Evolutionary conservation across 1,140 invertebrate species (phyloP).

Genomic region (Ceratoteleas bidentatus): DNA sequence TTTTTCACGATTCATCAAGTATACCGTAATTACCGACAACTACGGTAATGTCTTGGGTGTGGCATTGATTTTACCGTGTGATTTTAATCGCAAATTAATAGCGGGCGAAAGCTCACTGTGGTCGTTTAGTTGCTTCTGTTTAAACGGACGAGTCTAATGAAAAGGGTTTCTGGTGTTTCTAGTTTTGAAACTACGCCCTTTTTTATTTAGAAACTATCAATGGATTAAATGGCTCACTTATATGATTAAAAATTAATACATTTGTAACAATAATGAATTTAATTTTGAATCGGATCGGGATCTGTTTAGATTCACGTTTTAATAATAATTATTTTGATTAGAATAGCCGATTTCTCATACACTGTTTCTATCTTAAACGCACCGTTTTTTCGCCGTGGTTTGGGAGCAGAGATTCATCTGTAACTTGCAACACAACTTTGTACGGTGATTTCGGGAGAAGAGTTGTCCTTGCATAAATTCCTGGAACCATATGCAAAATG

Average conservation of each 20-base stretch:
- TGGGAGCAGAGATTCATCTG: conserved; percentile 73
- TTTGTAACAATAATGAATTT: not conserved
- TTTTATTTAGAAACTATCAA: not conserved
- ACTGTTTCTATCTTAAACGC: conserved; percentile 36
- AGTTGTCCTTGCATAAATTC: conserved; percentile 73
- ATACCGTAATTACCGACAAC: conserved; percentile 55
- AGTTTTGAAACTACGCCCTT: not conserved
- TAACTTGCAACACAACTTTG: conserved; percentile 76
- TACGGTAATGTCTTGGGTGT: conserved; percentile 58
- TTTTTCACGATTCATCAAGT: conserved; percentile 51
- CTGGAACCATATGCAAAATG: conserved; percentile 46
- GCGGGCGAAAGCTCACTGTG: conserved; percentile 38
- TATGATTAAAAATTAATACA: not conserved
- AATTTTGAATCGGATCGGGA: no score
- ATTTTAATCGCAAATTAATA: conserved; percentile 70
- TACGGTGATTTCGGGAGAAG: conserved; percentile 78
- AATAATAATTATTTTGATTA: not conserved
- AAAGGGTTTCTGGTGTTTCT: conserved; percentile 1
- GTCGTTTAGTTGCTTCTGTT: conserved; percentile 51
- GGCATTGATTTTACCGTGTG: conserved; percentile 66
- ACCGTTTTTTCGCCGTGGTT: conserved; percentile 74
- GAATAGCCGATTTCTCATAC: not conserved
- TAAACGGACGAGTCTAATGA: conserved; percentile 19
- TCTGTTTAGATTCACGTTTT: no score
- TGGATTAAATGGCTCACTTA: not conserved